Base-by-base conservation (phyloP, 2,888 invertebrate species). In the Eristalis intricaria region DNA sequence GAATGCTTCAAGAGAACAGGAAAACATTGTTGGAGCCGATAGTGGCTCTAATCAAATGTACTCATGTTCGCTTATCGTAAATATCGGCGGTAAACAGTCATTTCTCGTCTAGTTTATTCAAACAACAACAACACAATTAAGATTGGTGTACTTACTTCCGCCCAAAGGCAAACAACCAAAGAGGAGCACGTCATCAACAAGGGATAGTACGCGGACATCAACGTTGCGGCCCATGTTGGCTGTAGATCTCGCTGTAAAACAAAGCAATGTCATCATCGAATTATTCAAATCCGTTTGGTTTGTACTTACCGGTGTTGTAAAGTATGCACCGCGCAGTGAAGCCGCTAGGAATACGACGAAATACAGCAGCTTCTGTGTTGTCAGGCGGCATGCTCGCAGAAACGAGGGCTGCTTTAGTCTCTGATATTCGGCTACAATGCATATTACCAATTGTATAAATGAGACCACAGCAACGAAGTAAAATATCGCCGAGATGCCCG, bases 91-190 rank as follows among this genome's bases (percentile, higher is more conserved):
- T 43, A 43, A 19, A 58, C 35, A 15, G 75, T n/a, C 2, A 13
- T 65, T 60, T 26, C 23, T 4, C 0, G 60, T 8, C 35, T 76
- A 68, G 64, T 63, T 43, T 26, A 73, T 26, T 15, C 60, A 19
- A 63, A 50, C 15, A 19, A 56, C 32, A 61, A 61, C 23, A 61
- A 56, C 1, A 60, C 7, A 65, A 50, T n/a, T 1, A 5, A 65
- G 15, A 64, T 10, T 5, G 7, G 15, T 11, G 7, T 58, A 94
- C 95, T 95, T 93, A 97, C 97, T 96, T 98, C 98, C 58, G 98
- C 98, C 98, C 98, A 98, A 92, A 98, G 97, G 93, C 98, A 98
- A 89, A 98, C 98, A 89, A 98, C 96, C 84, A 98, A 94, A 0
- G 98, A 98, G 0, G 97, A 96, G 71, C 98, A 97, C 11, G 97